Evolutionary conservation across 92 coral and sea anemone genomes (phyloP).

Genomic region (Umimayanthus kanabou): DNA sequence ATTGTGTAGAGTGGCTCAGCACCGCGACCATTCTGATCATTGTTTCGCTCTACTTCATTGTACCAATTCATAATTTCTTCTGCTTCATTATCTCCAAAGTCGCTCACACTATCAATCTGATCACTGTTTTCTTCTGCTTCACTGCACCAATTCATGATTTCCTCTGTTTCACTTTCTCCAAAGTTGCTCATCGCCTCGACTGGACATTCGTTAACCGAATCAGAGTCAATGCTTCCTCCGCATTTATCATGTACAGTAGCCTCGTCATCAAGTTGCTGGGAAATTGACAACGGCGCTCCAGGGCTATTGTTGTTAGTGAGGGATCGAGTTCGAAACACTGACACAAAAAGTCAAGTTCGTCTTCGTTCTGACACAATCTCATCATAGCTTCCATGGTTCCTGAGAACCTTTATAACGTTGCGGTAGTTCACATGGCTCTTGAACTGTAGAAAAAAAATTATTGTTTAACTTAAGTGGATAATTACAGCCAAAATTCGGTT

Average conservation of each 20-base stretch:
- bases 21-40: background rate
- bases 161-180: background rate
- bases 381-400: background rate
- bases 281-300: background rate
- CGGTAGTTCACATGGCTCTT: background rate
- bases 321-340: background rate
- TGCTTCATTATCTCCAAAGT: background rate
- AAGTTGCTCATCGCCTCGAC: background rate
- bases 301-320: background rate
- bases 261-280: background rate
- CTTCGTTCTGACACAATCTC: background rate
- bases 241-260: background rate
- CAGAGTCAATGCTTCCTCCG: background rate
- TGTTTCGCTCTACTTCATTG: background rate
- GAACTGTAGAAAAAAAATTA: background rate
- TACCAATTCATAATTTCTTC: background rate
- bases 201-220: background rate
- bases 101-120: background rate
- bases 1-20: conserved; percentile 11
- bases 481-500: no score
- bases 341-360: conserved; percentile 1
- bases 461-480: no score
- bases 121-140: background rate
- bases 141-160: background rate
- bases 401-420: background rate